Base-by-base conservation (phyloP, 1,140 invertebrate genomes). In the Marisa cornuarietis region DNA sequence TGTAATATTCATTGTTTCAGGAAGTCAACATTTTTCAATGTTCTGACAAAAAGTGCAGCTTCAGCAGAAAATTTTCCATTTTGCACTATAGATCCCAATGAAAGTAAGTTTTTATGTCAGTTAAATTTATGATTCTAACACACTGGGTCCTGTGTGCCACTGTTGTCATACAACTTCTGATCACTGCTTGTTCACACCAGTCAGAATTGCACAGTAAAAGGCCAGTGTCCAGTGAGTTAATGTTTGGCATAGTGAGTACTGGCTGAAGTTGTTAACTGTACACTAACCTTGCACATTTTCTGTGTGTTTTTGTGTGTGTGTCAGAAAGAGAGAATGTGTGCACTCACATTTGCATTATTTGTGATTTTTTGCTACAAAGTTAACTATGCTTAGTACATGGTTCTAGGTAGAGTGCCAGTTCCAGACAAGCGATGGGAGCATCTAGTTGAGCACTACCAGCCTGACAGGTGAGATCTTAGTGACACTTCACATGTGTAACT, bases 41-140 rank as follows among this genome's bases (percentile, higher is more conserved):
- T 99, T 0, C 91, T 99, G 58, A 99, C 98, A 24, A 97, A 99
- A 90, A 98, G 96, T 90, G 95, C 96, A 88, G 98, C 96, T 16
- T 94, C 97, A 78, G 97, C 98, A 77, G 96, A 99, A 92, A 99
- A 99, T 89, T 99, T 99, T 91, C 98, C 99, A 10, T 99, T 99
- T 93, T 99, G 99, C 93, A 99, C 99, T 88, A 99, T 99, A 89
- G 98, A 99, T 93, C 99, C 99, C 42, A 99, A 99, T 97, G 98
- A 99, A 95, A 99, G 97, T 98, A 97, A 98, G 92, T 90, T 84
- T 79, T 86, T 74, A 83, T 79, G 79, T 79, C 31, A 63, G 62
- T 51, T n/a, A 31, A 20, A 24, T 71, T 79, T 72, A 63, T 26
- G 31, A 31, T 49, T 63, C 10, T 20, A 65, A 22, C 16, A 42